These are phyloP conservation scores for Brachypteracias leptosomus DNA, from an alignment of 2,113 vertebrate genomes.

Conservation along the genomic window DNA sequence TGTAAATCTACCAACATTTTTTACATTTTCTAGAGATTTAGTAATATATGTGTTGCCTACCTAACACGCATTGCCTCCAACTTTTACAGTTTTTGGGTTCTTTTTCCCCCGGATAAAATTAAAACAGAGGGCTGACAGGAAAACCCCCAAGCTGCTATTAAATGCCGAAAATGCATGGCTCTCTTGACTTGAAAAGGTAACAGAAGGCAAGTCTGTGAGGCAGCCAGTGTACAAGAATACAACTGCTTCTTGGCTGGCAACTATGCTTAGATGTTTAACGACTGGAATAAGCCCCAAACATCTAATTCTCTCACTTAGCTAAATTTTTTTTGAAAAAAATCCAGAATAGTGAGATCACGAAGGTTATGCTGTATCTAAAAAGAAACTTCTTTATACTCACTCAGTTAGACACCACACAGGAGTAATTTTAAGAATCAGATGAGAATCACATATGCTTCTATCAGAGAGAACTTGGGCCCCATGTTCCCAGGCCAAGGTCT, in stretches of 20 bases:
- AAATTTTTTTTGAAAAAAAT: not conserved
- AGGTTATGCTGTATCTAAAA: not conserved
- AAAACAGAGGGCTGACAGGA: not conserved
- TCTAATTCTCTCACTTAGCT: not conserved
- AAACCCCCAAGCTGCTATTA: not conserved
- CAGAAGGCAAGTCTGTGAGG: not conserved
- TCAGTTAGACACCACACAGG: not conserved
- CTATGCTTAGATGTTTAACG: not conserved
- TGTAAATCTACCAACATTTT: not conserved
- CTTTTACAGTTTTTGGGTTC: not conserved
- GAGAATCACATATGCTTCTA: not conserved
- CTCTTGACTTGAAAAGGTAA: not conserved
- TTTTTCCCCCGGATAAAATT: not conserved
- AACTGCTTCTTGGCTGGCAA: not conserved
- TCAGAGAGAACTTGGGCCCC: not conserved
- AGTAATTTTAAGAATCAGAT: not conserved
- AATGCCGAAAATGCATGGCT: not conserved
- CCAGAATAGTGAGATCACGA: rapidly evolving
- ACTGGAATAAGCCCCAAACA: not conserved
- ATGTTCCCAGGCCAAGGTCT: not conserved
- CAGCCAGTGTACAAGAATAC: not conserved
- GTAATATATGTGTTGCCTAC: not conserved
- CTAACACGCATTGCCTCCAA: not conserved
- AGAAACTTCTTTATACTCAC: not conserved
- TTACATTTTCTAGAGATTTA: not conserved